Evolutionary conservation across 64 coral and sea anemone species (phyloP), one percentile per base, ranked within the genome.

Genomic region (Trachythela sp.): DNA sequence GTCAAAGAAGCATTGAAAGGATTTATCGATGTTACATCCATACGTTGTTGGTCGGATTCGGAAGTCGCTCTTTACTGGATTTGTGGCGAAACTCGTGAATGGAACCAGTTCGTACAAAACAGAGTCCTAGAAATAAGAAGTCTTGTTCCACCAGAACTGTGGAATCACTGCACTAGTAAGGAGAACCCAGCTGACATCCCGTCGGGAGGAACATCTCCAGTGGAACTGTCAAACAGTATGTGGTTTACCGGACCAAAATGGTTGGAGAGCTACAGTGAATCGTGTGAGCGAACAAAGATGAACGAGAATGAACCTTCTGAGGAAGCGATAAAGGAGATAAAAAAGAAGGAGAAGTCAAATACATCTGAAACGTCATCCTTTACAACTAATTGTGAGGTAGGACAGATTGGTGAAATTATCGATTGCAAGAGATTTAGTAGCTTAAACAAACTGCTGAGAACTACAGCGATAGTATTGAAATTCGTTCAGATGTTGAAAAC

Each of bases 31-130:
- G 13, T 89, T 38, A 30, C 88, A 9, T 89, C 40, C 6, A 10
- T 80, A 48, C 70, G 40, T 0, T 91, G 84, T 17, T 86, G 83
- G 56, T 72, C 56, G 15, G 84, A 91, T 8, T 91, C 54, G 1
- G 36, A 91, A 48, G 84, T 86, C 0, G 41, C 89, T 5, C 84
- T 86, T 32, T 91, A 91, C 31, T 91, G 89, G 59, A 91, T 91
- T 8, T 91, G 64, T 45, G 54, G 86, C 31, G 70, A 92, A 54
- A 39, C 39, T 14, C 37, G 52, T 34, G 75, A 70, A 30, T 92
- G 86, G 86, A 92, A 92, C 18, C 39, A 88, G 24, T 92, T 92
- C 35, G 75, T 92, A 39, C 85, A 92, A 45, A 92, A 92, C 68
- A 83, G 90, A 40, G 90, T 92, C 13, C 27, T 86, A 6, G 85